Conservation (phyloP, 2,888 invertebrate species). For the Drosophila aldrichi region DNA sequence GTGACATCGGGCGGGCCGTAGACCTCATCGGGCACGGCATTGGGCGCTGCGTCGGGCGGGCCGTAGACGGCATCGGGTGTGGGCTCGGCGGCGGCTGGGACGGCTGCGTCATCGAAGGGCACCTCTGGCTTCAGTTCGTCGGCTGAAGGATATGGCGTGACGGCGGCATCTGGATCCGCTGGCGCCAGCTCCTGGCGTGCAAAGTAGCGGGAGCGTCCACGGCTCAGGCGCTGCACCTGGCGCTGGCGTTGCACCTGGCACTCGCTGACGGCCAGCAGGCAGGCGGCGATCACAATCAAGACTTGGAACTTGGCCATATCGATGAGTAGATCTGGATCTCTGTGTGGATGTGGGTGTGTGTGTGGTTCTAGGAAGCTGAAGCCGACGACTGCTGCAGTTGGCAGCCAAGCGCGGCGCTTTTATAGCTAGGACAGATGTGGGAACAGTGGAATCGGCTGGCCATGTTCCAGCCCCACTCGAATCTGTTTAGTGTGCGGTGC, state of each 20-base stretch:
- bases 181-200: slow-evolving; percentile 79
- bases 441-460: slow-evolving; percentile 10
- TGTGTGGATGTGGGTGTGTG: slow-evolving; percentile 2
- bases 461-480: slow-evolving; percentile 4
- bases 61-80: slow-evolving; percentile 80
- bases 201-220: slow-evolving; percentile 66
- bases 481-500: slow-evolving; percentile 72
- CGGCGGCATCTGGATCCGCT: slow-evolving; percentile 63
- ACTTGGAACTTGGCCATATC: slow-evolving; percentile 78
- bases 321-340: slow-evolving; percentile 2
- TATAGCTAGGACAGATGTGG: slow-evolving; percentile 63
- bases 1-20: slow-evolving; percentile 76
- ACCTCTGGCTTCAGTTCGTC: slow-evolving; percentile 82
- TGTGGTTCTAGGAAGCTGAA: slow-evolving; percentile 48
- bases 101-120: slow-evolving; percentile 75
- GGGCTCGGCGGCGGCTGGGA: slow-evolving; percentile 61
- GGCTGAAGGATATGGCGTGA: slow-evolving; percentile 81
- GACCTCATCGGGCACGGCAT: slow-evolving; percentile 75
- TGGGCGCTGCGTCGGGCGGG: slow-evolving; percentile 72
- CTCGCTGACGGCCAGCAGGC: slow-evolving; percentile 54
- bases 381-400: slow-evolving; percentile 62
- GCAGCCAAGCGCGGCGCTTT: slow-evolving; percentile 44
- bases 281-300: slow-evolving; percentile 53
- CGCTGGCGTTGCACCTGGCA: slow-evolving; percentile 65
- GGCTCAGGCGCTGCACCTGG: slow-evolving; percentile 59